Base-by-base conservation (phyloP, 2,113 vertebrate species). In the Ceyx cyanopectus region DNA sequence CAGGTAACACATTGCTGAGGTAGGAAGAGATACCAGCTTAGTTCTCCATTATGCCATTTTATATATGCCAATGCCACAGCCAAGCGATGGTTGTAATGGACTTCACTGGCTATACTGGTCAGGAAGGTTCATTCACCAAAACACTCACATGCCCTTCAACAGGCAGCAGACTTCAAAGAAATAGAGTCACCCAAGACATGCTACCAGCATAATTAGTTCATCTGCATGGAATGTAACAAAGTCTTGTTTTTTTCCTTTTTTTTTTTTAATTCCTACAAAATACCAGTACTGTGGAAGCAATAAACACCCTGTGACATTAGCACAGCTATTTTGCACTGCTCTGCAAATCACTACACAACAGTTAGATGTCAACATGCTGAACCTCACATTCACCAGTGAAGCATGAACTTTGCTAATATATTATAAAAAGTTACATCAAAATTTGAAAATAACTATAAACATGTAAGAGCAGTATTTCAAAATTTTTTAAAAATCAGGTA, bases 121-220 rank as follows among this genome's bases (percentile, higher is more conserved):
- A 81, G 34, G 32, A 37, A 51, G 32, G 18, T 12, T 67, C 26
- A 37, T 20, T 13, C 8, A 70, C 51, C 15, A 40, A 56, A 61
- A 23, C 10, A 6, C 50, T n/a, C 23, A 26, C 0, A 0, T 43
- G 20, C 10, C 26, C 29, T 10, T 43, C 2, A 1, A 61, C 21
- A 41, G 26, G n/a, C 51, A 73, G 23, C 43, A 63, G 45, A 26
- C 6, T 15, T 2, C 1, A 57, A 26, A 54, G 63, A 46, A 56
- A 53, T 5, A 72, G 50, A 87, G 23, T 17, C 37, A 32, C 17
- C 19, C 1, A 7, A 45, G 29, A 67, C 5, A 18, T 70, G 57
- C 51, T 45, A 41, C 15, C 50, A 53, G 29, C 62, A n/a, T 30
- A 27, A 58, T 32, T 8, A 87, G 7, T 19, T 70, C 30, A 30